Base-by-base conservation (phyloP, 1,140 invertebrate species). In the Lepidurus packardi region DNA sequence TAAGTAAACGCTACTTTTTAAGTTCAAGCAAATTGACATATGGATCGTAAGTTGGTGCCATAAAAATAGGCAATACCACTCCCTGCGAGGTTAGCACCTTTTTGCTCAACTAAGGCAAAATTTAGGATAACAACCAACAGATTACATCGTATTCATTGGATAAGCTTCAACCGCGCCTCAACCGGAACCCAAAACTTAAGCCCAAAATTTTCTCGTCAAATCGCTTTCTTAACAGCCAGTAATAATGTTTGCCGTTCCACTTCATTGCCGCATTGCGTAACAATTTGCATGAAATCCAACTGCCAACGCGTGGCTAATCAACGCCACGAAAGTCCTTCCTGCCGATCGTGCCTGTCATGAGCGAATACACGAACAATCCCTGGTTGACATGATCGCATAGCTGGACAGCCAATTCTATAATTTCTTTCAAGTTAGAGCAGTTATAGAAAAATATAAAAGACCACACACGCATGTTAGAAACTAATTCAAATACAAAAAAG, bases 191-290 rank as follows among this genome's bases (percentile, higher is more conserved):
- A 82, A 94, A 93, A 83, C 93, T 92, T 78, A 94, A 87, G 8
- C 92, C 92, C 25, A n/a, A n/a, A n/a, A n/a, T 91, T 90, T 90
- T 21, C 94, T 82, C 81, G 93, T 90, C 43, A 93, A 85, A 41
- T 91, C 89, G 75, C 90, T 92, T 80, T 92, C 88, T 85, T 89
- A 90, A 92, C 92, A 94, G 83, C 89, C 90, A 0, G 92, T 93
- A 76, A 83, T 83, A 10, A 79, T 74, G 80, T 75, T 78, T 87
- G 87, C 7, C 79, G 80, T 6, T 74, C 47, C 77, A 10, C 7
- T 24, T 53, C 11, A 8, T 43, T 43, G 21, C 43, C 75, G 43
- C 21, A 5, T 65, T 1, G 53, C 9, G 53, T 74, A 80, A 81
- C 53, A 9, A 91, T 81, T 80, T 87, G 81, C 7, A 91, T 80